phyloP scores from a whole-genome alignment of 2,888 invertebrate species.

The Pyrrhosoma nymphula region DNA sequence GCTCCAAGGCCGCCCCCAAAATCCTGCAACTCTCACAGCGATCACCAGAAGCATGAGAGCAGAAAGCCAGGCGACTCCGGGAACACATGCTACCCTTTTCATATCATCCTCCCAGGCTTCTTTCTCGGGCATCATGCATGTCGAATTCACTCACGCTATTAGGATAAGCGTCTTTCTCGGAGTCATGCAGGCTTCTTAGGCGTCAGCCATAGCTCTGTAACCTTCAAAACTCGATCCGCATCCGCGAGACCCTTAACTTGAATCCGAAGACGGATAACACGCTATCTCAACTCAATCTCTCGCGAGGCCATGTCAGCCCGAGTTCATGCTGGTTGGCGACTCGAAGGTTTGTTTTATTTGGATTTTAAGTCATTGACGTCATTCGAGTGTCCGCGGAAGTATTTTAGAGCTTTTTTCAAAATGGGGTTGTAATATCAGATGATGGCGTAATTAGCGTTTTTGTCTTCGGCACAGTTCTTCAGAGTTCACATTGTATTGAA shows the following conservation, averaged over 20 bases:
- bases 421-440: neutral
- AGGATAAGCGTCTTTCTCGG: neutral
- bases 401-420: neutral
- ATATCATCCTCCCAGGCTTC: conserved; percentile 52
- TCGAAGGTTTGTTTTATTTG: conserved; percentile 50
- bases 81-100: conserved; percentile 42
- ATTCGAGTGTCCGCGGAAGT: conserved; percentile 39
- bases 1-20: conserved; percentile 32
- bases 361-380: conserved; percentile 53
- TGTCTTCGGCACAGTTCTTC: neutral
- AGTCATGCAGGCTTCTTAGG: neutral
- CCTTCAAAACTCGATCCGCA: neutral
- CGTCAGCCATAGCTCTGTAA: neutral
- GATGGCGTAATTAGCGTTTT: neutral
- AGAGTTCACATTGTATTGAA: neutral
- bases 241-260: neutral
- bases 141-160: neutral
- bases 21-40: conserved; percentile 42
- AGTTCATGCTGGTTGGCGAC: conserved; percentile 35
- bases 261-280: conserved; percentile 3
- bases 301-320: neutral
- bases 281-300: neutral
- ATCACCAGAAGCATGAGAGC: conserved; percentile 41
- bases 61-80: conserved; percentile 38
- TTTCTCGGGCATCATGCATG: conserved; percentile 28